Conservation (phyloP, 2,113 vertebrate genomes). For the Strigops habroptila region DNA sequence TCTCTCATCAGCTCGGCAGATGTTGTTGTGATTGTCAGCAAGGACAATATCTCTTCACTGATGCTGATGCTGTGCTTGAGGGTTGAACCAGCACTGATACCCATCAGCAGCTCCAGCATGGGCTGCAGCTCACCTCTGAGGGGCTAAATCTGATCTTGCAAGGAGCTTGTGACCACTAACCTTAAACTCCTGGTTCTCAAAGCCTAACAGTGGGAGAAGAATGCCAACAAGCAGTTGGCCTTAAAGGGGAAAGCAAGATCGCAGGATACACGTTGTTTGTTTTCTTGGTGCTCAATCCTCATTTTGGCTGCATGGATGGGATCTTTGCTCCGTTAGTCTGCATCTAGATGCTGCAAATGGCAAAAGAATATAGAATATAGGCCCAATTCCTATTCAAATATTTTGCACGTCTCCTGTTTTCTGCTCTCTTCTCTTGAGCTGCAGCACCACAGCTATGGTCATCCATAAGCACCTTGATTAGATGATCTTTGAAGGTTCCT, state of each 20-base stretch:
- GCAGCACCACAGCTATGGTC: background rate
- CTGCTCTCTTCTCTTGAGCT: background rate
- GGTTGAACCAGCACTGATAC: background rate
- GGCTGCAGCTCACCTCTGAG: background rate
- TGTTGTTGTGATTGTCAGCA: background rate
- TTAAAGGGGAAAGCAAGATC: background rate
- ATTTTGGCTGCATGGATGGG: background rate
- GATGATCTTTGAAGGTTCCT: background rate
- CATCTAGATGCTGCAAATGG: background rate
- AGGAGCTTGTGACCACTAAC: background rate
- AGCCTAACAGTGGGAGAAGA: fast-evolving
- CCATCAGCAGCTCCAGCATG: background rate
- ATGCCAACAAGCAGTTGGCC: background rate
- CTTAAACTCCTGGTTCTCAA: background rate
- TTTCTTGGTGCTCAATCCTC: background rate
- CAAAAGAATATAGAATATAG: background rate
- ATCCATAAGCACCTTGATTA: background rate
- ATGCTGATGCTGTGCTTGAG: fast-evolving
- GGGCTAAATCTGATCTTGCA: background rate
- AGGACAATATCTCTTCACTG: background rate
- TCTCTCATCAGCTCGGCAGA: background rate
- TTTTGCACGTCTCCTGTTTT: background rate
- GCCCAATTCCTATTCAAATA: background rate
- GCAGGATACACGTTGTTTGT: background rate
- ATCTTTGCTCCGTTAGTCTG: background rate